phyloP scores from a whole-genome alignment of 1,140 invertebrate genomes.

The Luehdorfia chinensis region DNA sequence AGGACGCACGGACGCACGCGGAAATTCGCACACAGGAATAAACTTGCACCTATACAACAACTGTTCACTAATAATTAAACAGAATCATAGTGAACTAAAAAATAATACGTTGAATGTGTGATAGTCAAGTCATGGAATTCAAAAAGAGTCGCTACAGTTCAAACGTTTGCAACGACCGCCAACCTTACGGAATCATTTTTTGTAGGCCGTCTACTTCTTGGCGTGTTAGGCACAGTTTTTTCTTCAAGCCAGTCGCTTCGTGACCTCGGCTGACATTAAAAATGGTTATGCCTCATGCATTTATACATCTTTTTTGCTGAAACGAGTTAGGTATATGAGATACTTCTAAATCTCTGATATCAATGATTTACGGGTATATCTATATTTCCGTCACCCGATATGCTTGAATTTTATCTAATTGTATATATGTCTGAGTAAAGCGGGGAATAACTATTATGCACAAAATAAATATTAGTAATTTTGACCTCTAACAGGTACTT shows the following conservation, averaged over 20 bases:
- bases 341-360: conserved; percentile 22
- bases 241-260: conserved; percentile 53
- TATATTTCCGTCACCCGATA: neutral
- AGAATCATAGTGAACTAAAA: neutral
- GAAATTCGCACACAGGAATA: too few relatives aligned
- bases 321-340: conserved; percentile 21
- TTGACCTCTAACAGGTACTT: too few relatives aligned
- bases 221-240: conserved; percentile 63
- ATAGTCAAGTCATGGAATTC: conserved; percentile 22
- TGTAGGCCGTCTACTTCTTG: conserved; percentile 61
- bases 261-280: conserved; percentile 72
- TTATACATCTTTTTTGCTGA: conserved; percentile 47
- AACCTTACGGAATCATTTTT: conserved; percentile 62
- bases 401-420: neutral
- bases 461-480: too few relatives aligned
- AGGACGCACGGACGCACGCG: too few relatives aligned
- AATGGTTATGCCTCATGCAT: conserved; percentile 62
- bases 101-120: conserved; percentile 8
- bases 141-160: conserved; percentile 25
- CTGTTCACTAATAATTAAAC: neutral
- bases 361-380: conserved; percentile 12
- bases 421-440: neutral
- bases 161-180: conserved; percentile 38
- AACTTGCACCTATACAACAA: neutral
- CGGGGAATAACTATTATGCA: neutral